Evolutionary conservation across 1,140 invertebrate species (phyloP).

Genomic region (Venustaconcha ellipsiformis): DNA sequence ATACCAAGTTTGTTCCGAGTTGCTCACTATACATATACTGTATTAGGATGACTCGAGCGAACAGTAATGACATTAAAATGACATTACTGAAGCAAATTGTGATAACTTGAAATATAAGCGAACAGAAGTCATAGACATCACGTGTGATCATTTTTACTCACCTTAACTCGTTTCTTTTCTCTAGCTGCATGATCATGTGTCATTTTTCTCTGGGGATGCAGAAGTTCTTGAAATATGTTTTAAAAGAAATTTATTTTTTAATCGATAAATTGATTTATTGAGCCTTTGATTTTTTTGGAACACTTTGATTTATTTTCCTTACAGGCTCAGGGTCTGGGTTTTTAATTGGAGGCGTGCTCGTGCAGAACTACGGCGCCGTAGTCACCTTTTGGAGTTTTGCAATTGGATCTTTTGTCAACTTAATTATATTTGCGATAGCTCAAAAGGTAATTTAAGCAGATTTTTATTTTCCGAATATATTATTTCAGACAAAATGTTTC

Average conservation of each 20-base stretch:
- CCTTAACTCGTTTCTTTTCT: not conserved
- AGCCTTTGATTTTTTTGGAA: slow-evolving; percentile 32
- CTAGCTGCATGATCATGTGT: not conserved
- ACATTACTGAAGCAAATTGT: too few species aligned
- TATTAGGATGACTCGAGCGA: too few species aligned
- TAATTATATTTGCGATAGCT: slow-evolving; percentile 22
- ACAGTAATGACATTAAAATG: too few species aligned
- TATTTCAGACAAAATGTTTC: too few species aligned
- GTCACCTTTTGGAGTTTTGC: slow-evolving; percentile 41
- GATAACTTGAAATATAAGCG: too few species aligned
- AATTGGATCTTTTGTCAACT: slow-evolving; percentile 29
- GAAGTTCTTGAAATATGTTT: not conserved
- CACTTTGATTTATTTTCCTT: slow-evolving; percentile 30
- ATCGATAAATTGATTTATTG: slow-evolving; percentile 21
- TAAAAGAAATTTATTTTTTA: not conserved
- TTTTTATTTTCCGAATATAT: too few species aligned
- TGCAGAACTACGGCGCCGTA: slow-evolving; percentile 27
- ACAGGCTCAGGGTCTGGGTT: slow-evolving; percentile 33
- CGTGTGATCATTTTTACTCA: too few species aligned
- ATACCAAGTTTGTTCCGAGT: too few species aligned
- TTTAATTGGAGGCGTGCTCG: slow-evolving; percentile 33
- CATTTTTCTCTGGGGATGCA: not conserved
- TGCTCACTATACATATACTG: too few species aligned
- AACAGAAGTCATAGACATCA: too few species aligned
- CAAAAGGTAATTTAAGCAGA: slow-evolving; percentile 28